These are phyloP conservation scores for Gandaritis pyraliata DNA, from an alignment of 2,888 invertebrate species.

Conservation along the genomic window DNA sequence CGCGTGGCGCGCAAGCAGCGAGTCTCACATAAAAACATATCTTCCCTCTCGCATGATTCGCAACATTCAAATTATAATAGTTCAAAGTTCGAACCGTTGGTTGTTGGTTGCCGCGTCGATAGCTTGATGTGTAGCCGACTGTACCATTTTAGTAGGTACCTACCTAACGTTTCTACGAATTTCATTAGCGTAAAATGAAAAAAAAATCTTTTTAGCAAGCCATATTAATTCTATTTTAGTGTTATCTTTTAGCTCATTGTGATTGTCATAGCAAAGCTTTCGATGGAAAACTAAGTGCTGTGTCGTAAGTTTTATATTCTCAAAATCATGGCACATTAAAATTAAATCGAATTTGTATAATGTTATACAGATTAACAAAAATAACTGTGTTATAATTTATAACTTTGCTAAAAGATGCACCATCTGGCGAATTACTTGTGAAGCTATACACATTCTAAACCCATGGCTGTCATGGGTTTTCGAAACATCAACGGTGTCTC, in stretches of 20 bases:
- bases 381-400: not conserved
- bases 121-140: too few species aligned
- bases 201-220: slow-evolving; percentile 1
- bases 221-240: slow-evolving; percentile 3
- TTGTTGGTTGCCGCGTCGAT: too few species aligned
- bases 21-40: too few species aligned
- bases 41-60: too few species aligned
- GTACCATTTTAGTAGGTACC: too few species aligned
- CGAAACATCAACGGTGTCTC: not conserved
- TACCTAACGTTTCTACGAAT: too few species aligned
- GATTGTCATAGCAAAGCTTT: slow-evolving; percentile 31
- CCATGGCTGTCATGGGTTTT: not conserved
- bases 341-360: slow-evolving; percentile 42
- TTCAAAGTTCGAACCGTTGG: too few species aligned
- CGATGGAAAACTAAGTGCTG: slow-evolving; percentile 32
- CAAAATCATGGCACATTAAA: slow-evolving; percentile 80
- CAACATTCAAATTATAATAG: too few species aligned
- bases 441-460: not conserved
- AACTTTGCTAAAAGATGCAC: slow-evolving; percentile 3
- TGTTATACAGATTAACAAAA: slow-evolving; percentile 51
- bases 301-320: slow-evolving; percentile 53
- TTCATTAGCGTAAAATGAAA: too few species aligned
- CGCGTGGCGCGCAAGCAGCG: too few species aligned
- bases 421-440: slow-evolving; percentile 26
- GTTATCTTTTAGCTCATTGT: slow-evolving; percentile 14